A percentile compares a stretch with the other conserved stretches of the same genome.
phyloP scores from a whole-genome alignment of 1,140 invertebrate species.

The Heliconius hermathena region DNA sequence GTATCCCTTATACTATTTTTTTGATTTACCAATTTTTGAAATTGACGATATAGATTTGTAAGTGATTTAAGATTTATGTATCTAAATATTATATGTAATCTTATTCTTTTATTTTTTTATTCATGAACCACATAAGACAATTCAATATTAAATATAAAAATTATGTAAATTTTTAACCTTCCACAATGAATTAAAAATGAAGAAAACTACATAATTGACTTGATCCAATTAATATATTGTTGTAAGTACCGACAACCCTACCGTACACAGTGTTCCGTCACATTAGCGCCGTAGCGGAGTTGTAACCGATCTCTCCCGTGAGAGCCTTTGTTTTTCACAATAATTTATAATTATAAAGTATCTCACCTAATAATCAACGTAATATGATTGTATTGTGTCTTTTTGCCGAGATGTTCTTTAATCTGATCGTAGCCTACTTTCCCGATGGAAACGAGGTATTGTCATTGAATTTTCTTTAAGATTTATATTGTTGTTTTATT shows the following conservation, averaged over 20 bases:
- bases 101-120: too few species aligned
- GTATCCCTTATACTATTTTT: too few species aligned
- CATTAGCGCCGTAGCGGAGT: constrained; percentile 20
- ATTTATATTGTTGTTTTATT: not conserved
- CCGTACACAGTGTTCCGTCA: not conserved
- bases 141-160: too few species aligned
- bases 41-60: too few species aligned
- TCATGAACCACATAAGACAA: too few species aligned
- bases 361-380: constrained; percentile 38
- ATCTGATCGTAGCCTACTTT: constrained; percentile 64
- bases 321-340: constrained; percentile 33
- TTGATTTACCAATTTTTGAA: too few species aligned
- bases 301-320: constrained; percentile 36
- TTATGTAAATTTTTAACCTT: not conserved
- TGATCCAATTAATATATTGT: not conserved
- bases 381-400: constrained; percentile 32
- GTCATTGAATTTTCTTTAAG: constrained; percentile 26
- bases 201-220: not conserved
- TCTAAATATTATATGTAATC: too few species aligned
- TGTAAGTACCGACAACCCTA: constrained; percentile 18
- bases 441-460: constrained; percentile 44
- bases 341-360: constrained; percentile 26
- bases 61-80: too few species aligned
- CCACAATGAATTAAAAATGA: not conserved
- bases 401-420: constrained; percentile 50